Percentiles rank a stretch among this genome's conserved stretches.
Conservation (phyloP, 2,797 vertebrate species). For the Mormyrops attenuatus region DNA sequence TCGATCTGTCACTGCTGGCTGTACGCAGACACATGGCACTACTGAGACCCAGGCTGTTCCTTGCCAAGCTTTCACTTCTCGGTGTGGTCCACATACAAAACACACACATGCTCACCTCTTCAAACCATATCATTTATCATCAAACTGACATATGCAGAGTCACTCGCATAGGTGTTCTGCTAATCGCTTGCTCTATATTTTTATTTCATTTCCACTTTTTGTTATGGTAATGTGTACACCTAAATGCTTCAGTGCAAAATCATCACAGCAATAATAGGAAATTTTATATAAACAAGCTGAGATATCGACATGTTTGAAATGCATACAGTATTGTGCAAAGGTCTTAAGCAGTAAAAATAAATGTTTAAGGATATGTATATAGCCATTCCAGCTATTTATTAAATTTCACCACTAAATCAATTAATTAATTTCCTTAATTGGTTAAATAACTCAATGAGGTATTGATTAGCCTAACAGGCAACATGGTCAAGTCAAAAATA, state of each 20-base stretch:
- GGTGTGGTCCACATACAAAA: neutral
- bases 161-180: neutral
- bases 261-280: neutral
- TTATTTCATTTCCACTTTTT: neutral
- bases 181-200: neutral
- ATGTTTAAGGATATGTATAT: neutral
- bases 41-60: neutral
- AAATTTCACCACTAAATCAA: neutral
- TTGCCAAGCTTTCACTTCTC: neutral
- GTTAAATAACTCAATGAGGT: neutral
- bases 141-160: neutral
- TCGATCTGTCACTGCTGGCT: slow-evolving; percentile 17
- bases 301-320: neutral
- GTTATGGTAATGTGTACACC: neutral
- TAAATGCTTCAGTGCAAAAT: neutral
- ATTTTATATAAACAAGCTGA: neutral
- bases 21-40: neutral
- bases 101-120: neutral
- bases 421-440: neutral
- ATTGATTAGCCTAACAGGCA: neutral
- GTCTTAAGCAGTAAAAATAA: neutral
- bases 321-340: neutral
- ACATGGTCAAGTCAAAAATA: neutral
- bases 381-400: neutral
- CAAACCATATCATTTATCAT: neutral